Base-by-base conservation (phyloP, 2,113 vertebrate genomes). In the Cebus imitator region DNA sequence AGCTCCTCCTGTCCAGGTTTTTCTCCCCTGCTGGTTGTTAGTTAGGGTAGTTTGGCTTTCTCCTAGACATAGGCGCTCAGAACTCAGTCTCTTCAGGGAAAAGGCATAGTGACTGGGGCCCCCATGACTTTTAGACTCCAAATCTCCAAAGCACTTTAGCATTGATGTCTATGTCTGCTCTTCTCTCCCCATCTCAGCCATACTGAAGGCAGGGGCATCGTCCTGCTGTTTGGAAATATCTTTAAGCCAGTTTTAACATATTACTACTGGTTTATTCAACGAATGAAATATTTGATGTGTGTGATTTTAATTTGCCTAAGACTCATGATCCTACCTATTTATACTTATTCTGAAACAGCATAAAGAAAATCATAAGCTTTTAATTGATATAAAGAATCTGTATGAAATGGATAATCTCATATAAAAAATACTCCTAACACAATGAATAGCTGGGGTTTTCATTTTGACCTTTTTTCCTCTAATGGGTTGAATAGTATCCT, bases 161-260 rank as follows among this genome's bases (percentile, higher is more conserved):
- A 3, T 45, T 85, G 18, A 27, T 0, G 14, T 10, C 18, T 27
- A 8, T 43, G 12, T 84, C 57, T 66, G 10, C 20, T 72, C 30
- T 40, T 57, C 45, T 94, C 11, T 89, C 57, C 73, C 43, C 35
- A 45, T 83, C 86, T 27, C 98, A 99, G 99, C 98, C 20, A 99
- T 99, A 96, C 45, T 99, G 96, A 99, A 98, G 97, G 98, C 99
- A 0, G 98, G 99, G 48, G 99, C 98, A 43, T 98, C 2, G 98
- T 99, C 72, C 98, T 99, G 5, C 99, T 99, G 52, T 98, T 99
- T 85, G 99, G 99, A 5, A 88, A 43, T 43, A 43, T 43, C 43
- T 43, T 43, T 43, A 43, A 43, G 52, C 30, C 17, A 66, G 25
- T 80, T 82, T 86, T 30, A 50, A 82, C 16, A 57, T 58, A 2